A percentile compares a stretch with the other conserved stretches of the same genome.
These are phyloP conservation scores for Dichetophora obliterata DNA, from an alignment of 2,888 invertebrate species.

Conservation along the genomic window DNA sequence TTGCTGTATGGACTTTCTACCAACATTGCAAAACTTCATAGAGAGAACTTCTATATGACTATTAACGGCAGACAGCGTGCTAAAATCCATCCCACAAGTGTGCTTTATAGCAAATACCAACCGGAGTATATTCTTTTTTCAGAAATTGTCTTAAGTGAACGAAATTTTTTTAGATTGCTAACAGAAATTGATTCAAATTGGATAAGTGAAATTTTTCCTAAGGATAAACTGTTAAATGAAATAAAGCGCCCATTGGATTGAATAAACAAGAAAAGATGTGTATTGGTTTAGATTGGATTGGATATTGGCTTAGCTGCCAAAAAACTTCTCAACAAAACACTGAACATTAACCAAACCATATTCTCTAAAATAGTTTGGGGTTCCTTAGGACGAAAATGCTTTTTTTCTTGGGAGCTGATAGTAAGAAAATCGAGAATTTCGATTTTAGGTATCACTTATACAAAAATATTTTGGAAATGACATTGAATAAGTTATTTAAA, in stretches of 20 bases:
- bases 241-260: constrained; percentile 47
- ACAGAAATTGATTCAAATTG: constrained; percentile 86
- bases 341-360: too few species aligned
- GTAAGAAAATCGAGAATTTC: too few species aligned
- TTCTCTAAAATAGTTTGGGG: too few species aligned
- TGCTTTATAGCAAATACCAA: constrained; percentile 73
- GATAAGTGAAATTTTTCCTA: constrained; percentile 76
- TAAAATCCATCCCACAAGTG: constrained; percentile 87
- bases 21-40: constrained; percentile 86
- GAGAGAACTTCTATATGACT: constrained; percentile 79
- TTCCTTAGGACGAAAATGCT: too few species aligned
- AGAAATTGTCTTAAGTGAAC: constrained; percentile 88
- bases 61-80: constrained; percentile 78
- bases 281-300: too few species aligned
- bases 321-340: too few species aligned
- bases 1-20: constrained; percentile 85
- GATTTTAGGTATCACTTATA: too few species aligned
- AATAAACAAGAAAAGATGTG: neutral
- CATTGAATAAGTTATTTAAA: too few species aligned
- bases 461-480: too few species aligned
- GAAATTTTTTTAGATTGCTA: constrained; percentile 83
- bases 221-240: constrained; percentile 60
- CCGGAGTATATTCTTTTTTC: constrained; percentile 84
- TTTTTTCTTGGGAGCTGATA: too few species aligned
- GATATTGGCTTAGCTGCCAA: too few species aligned